Evolutionary conservation across 2,113 vertebrate genomes (phyloP).

Genomic region (Todiramphus chloris): DNA sequence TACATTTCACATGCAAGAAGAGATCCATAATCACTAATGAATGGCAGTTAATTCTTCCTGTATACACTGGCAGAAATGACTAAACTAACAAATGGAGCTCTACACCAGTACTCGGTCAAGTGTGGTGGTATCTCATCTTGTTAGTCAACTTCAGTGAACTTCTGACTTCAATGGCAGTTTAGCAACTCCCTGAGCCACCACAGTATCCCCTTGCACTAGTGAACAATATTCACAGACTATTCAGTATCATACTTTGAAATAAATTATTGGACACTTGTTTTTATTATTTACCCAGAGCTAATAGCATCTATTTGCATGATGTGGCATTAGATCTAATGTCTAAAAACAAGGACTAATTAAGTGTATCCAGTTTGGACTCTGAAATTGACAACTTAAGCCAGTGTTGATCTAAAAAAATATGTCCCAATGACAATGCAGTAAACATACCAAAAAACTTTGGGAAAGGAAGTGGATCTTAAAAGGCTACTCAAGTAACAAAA

Average conservation of each 20-base stretch:
- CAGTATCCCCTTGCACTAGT: not conserved
- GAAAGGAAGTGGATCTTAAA: not conserved
- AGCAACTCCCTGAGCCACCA: not conserved
- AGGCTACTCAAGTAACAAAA: not conserved
- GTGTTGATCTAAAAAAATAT: not conserved
- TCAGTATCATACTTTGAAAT: not conserved
- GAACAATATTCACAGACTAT: not conserved
- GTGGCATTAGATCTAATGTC: not conserved
- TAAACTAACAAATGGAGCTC: not conserved
- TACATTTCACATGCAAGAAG: not conserved
- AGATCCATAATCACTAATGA: not conserved
- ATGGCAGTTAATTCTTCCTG: not conserved
- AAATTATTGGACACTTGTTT: not conserved
- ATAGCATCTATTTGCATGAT: not conserved
- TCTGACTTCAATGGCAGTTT: not conserved
- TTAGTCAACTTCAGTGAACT: not conserved
- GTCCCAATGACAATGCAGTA: not conserved
- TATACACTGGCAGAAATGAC: not conserved
- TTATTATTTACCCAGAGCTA: not conserved
- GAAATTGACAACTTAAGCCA: not conserved
- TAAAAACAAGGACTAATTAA: constrained; percentile 10
- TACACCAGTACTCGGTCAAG: not conserved
- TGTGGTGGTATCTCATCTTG: not conserved
- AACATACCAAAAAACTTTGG: not conserved
- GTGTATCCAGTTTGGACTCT: not conserved